A percentile compares a stretch with the other conserved stretches of the same genome.
Conservation (phyloP, 1,140 invertebrate genomes). For the Dendroctonus ponderosae region DNA sequence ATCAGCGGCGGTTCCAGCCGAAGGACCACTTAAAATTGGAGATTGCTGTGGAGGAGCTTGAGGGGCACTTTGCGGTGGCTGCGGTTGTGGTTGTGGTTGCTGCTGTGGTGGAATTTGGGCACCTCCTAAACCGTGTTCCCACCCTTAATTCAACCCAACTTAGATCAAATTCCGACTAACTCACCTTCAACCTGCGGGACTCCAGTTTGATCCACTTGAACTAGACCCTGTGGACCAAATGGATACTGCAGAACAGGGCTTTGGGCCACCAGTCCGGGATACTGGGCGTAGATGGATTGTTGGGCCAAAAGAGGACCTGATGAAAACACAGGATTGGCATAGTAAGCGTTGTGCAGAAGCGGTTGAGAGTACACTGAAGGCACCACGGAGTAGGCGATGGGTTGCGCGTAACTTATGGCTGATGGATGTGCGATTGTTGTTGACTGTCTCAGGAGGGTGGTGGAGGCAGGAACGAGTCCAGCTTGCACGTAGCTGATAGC, state of each 20-base stretch:
- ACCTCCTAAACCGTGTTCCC: neutral
- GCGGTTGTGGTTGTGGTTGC: neutral
- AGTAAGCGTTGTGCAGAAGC: neutral
- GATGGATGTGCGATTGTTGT: constrained; percentile 10
- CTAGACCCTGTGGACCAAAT: neutral
- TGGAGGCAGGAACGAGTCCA: constrained; percentile 11
- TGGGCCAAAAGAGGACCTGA: constrained; percentile 3
- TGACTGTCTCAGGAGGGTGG: constrained; percentile 12
- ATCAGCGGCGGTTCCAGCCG: constrained; percentile 8
- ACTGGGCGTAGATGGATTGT: constrained; percentile 5
- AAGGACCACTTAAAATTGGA: constrained; percentile 1
- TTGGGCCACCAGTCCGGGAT: constrained; percentile 15
- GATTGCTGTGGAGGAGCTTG: constrained; percentile 7
- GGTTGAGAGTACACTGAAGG: constrained; percentile 13
- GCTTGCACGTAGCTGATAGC: neutral
- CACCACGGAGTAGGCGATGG: neutral
- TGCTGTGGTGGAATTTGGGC: constrained; percentile 5
- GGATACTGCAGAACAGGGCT: constrained; percentile 7
- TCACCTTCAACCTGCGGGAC: neutral
- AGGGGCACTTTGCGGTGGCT: neutral
- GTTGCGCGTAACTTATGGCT: constrained; percentile 6
- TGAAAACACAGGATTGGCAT: neutral
- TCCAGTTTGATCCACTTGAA: neutral
- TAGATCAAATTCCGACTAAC: neutral
- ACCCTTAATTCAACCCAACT: neutral